Evolutionary conservation across 1,140 invertebrate species (phyloP).

Genomic region (Zaprionus capensis): DNA sequence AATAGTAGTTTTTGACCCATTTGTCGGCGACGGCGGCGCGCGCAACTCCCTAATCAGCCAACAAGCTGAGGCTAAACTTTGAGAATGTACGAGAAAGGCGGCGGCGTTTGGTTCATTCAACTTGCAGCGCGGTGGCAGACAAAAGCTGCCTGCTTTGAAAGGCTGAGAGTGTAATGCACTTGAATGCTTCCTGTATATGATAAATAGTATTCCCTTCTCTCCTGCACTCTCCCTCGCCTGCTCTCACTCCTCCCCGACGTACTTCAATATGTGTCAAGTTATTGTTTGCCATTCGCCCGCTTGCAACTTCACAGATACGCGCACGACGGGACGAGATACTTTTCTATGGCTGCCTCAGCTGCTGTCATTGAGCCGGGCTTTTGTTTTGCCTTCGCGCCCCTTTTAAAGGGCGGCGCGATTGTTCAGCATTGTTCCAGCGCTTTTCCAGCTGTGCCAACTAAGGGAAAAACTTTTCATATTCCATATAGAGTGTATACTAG

Average conservation of each 20-base stretch:
- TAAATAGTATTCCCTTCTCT: slow-evolving; percentile 20
- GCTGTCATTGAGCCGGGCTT: slow-evolving; percentile 49
- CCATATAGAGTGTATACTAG: slow-evolving; percentile 1
- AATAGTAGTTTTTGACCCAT: slow-evolving; percentile 6
- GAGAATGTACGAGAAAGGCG: slow-evolving; percentile 24
- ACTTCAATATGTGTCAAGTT: slow-evolving; percentile 49
- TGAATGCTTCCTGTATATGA: slow-evolving; percentile 50
- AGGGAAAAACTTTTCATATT: slow-evolving; percentile 43
- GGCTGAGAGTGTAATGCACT: slow-evolving; percentile 49
- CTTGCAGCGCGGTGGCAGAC: slow-evolving; percentile 4
- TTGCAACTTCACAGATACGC: slow-evolving; percentile 48
- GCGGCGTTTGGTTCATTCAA: slow-evolving; percentile 36
- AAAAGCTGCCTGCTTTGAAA: slow-evolving; percentile 40
- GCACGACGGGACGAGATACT: slow-evolving; percentile 25
- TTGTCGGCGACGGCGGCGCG: slow-evolving; percentile 19
- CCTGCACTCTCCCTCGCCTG: not conserved
- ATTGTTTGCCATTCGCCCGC: slow-evolving; percentile 39
- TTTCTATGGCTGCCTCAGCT: slow-evolving; percentile 43
- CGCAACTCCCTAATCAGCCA: slow-evolving; percentile 49
- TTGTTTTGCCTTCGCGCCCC: slow-evolving; percentile 35
- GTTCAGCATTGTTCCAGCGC: slow-evolving; percentile 27
- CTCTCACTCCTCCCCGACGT: not conserved
- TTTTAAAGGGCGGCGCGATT: slow-evolving; percentile 26
- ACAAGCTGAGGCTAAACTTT: not conserved
- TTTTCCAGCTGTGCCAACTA: slow-evolving; percentile 40